Percentiles rank a stretch among this genome's conserved stretches.
These are phyloP conservation scores for Drusus annulatus DNA, from an alignment of 1,140 invertebrate genomes.

Conservation along the genomic window DNA sequence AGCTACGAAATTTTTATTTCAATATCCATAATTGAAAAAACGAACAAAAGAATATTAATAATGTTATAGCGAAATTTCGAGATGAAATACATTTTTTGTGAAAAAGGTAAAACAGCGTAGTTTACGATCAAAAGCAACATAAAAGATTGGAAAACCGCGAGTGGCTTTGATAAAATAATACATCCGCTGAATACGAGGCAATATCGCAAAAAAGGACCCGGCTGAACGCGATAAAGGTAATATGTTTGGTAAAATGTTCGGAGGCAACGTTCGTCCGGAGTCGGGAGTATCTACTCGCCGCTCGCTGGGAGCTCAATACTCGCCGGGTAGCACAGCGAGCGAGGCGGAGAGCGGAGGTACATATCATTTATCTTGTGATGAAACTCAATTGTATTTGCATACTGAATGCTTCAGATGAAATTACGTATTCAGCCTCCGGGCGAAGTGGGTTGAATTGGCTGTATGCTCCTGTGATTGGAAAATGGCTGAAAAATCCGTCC, in stretches of 20 bases:
- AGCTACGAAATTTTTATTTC: too few species aligned
- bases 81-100: too few species aligned
- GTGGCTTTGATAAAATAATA: constrained; percentile 32
- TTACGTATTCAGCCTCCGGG: constrained; percentile 40
- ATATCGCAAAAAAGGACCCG: constrained; percentile 23
- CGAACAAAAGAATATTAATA: too few species aligned
- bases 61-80: too few species aligned
- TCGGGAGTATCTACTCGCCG: too few species aligned
- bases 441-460: constrained; percentile 41
- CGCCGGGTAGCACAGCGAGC: background rate
- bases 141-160: constrained; percentile 15
- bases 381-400: constrained; percentile 43
- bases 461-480: constrained; percentile 42
- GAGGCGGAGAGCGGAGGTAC: background rate
- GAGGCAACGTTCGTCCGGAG: background rate
- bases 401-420: constrained; percentile 41
- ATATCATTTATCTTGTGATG: constrained; percentile 39
- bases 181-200: constrained; percentile 22
- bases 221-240: constrained; percentile 26
- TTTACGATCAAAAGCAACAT: constrained; percentile 21
- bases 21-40: too few species aligned
- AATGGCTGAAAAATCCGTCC: constrained; percentile 41
- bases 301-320: too few species aligned
- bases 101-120: background rate
- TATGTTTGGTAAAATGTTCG: constrained; percentile 22